Percentiles rank a stretch among this genome's conserved stretches.
Conservation (phyloP, 2,888 invertebrate species). For the Lypha dubia region DNA sequence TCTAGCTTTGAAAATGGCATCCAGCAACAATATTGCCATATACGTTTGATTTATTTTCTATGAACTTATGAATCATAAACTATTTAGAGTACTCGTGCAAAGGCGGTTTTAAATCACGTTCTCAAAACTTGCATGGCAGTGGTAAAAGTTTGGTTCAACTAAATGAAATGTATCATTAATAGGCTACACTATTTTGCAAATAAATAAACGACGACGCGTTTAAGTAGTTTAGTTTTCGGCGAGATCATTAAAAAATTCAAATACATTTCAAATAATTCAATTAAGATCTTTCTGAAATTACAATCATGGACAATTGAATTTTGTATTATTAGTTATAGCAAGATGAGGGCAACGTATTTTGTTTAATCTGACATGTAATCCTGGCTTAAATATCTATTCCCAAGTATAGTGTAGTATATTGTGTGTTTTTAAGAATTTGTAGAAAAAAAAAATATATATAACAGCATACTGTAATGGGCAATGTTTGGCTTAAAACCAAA, state of each 20-base stretch:
- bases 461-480: background rate
- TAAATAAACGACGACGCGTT: constrained; percentile 13
- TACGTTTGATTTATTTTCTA: constrained; percentile 24
- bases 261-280: background rate
- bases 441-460: background rate
- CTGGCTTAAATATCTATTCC: constrained; percentile 41
- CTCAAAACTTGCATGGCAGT: constrained; percentile 34
- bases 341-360: background rate
- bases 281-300: constrained; percentile 15
- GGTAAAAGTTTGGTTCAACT: constrained; percentile 10
- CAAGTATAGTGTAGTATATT: background rate
- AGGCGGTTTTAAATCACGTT: constrained; percentile 61
- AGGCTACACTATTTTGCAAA: constrained; percentile 31
- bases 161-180: too few relatives aligned
- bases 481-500: constrained; percentile 43
- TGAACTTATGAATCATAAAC: background rate
- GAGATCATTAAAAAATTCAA: background rate
- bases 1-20: background rate
- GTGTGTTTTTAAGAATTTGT: background rate
- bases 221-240: constrained; percentile 9
- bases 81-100: constrained; percentile 37
- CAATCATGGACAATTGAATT: constrained; percentile 34
- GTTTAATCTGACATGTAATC: constrained; percentile 38
- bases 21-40: constrained; percentile 44
- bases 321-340: background rate